These are phyloP conservation scores for Rhegmatorhina hoffmannsi DNA, from an alignment of 2,113 vertebrate genomes.

Conservation along the genomic window DNA sequence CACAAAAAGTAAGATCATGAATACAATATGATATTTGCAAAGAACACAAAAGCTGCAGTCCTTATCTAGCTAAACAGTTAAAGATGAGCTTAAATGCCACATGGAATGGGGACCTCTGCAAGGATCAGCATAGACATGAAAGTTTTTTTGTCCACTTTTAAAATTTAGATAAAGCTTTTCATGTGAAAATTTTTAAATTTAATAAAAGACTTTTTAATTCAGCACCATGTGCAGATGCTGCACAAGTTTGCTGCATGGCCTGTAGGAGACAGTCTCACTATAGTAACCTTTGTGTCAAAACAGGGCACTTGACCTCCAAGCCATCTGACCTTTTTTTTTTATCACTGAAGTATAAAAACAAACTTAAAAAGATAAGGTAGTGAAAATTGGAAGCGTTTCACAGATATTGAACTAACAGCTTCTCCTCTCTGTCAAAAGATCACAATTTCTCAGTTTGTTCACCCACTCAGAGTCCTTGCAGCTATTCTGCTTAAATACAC, in stretches of 20 bases:
- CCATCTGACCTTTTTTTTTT: not conserved
- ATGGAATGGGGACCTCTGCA: not conserved
- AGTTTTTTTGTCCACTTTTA: not conserved
- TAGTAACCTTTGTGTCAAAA: not conserved
- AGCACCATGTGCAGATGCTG: not conserved
- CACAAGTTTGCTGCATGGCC: not conserved
- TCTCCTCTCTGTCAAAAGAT: not conserved
- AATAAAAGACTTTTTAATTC: not conserved
- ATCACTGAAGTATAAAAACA: not conserved
- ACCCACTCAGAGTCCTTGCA: not conserved
- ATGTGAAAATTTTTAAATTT: not conserved
- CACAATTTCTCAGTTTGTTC: not conserved
- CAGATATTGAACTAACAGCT: not conserved
- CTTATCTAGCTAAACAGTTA: conserved; percentile 49
- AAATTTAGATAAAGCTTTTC: not conserved
- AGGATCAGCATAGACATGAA: not conserved
- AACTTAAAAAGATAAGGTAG: not conserved
- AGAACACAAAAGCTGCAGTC: conserved; percentile 18
- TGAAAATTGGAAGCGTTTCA: not conserved
- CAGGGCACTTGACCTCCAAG: not conserved
- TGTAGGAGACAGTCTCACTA: not conserved
- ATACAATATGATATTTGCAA: conserved; percentile 47
- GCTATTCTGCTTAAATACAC: not conserved
- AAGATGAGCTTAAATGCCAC: conserved; percentile 39
- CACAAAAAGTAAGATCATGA: conserved; percentile 10